phyloP scores from a whole-genome alignment of 2,797 vertebrate genomes.

The Lindbergichthys nudifrons region DNA sequence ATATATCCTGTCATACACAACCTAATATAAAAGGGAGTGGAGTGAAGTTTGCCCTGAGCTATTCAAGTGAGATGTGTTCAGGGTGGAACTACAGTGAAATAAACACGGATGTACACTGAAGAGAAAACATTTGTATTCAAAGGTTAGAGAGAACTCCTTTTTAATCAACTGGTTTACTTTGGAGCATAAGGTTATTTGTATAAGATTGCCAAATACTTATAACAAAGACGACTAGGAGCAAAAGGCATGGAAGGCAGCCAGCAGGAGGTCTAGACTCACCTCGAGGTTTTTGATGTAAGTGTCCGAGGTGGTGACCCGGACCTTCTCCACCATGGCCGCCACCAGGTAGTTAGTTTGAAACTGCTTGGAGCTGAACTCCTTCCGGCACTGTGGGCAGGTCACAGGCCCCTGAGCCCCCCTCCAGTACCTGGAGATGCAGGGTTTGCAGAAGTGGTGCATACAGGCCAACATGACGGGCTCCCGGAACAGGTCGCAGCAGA shows the following conservation, averaged over 20 bases:
- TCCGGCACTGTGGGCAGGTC: slow-evolving; percentile 89
- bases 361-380: slow-evolving; percentile 79
- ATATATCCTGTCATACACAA: slow-evolving; percentile 14
- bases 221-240: neutral
- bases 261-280: slow-evolving; percentile 73
- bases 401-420: slow-evolving; percentile 64
- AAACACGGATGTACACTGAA: slow-evolving; percentile 46
- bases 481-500: slow-evolving; percentile 89
- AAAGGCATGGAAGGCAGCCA: slow-evolving; percentile 8
- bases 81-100: slow-evolving; percentile 23
- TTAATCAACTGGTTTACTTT: slow-evolving; percentile 46
- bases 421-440: slow-evolving; percentile 90
- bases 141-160: slow-evolving; percentile 17
- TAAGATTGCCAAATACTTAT: slow-evolving; percentile 15
- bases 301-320: slow-evolving; percentile 77
- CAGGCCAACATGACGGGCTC: slow-evolving; percentile 92
- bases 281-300: slow-evolving; percentile 73
- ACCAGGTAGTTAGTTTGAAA: slow-evolving; percentile 90
- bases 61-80: slow-evolving; percentile 13
- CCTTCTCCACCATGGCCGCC: slow-evolving; percentile 89
- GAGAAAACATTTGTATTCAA: neutral
- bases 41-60: slow-evolving; percentile 53
- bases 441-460: slow-evolving; percentile 91
- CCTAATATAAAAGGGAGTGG: slow-evolving; percentile 43
- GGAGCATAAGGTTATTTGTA: slow-evolving; percentile 25